Evolutionary conservation across 64 coral and sea anemone genomes (phyloP), one percentile per base, ranked within the genome.

Genomic region (Montipora capricornis): DNA sequence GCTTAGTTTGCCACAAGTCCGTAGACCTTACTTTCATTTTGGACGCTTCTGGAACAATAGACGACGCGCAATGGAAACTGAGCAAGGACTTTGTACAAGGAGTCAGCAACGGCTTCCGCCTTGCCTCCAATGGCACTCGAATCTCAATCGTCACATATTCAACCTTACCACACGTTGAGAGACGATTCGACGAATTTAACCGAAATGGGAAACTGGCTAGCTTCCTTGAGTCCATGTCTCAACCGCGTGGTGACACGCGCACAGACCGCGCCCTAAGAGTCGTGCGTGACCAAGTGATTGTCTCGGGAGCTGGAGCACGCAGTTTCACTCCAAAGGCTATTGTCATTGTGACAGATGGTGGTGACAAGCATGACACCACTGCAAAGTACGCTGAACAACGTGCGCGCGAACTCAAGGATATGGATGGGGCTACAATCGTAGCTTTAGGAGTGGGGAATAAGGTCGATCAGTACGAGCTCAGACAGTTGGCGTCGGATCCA

Each of bases 41-140:
- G 92, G 98, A 99, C 76, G 87, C 94, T 4, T 99, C 98, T 76
- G 92, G 95, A 6, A 96, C 94, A 24, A 73, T 94, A 19, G 98
- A 99, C 26, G 95, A 99, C 68, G 87, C 98, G 4, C 95, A 94
- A 49, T 99, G 98, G 98, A 99, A 99, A 50, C 60, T 91, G 20
- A 92, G 89, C 11, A 99, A 99, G 81, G 95, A 96, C 60, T 99
- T 99, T 49, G 98, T 96, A 2, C 83, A 91, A 44, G 94, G 94
- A 44, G 95, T 99, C 5, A 82, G 92, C 4, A 94, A 92, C 17
- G 95, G 92, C 6, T 99, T 99, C 79, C 51, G 91, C 19, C 59
- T 99, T 8, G 89, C 95, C 5, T 55, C 68, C 26, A 97, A 97
- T 55, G 62, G 93, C 66, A 97, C 96, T 49, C 96, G 84, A 50